Base-by-base conservation (phyloP, 2,797 vertebrate species). In the Danionella dracula region DNA sequence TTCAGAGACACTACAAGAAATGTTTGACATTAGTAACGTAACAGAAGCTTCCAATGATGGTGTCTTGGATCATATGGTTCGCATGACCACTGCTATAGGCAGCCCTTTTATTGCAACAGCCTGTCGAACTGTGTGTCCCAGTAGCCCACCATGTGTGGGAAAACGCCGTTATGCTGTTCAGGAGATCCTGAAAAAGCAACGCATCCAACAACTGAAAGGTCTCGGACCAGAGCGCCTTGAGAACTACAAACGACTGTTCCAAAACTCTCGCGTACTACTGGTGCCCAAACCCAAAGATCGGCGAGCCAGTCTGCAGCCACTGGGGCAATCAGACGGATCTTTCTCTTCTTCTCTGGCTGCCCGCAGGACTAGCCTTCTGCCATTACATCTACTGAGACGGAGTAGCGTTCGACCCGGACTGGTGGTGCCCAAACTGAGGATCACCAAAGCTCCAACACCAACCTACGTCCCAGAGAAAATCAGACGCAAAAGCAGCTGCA, bases 21-120 rank as follows among this genome's bases (percentile, higher is more conserved):
- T 86, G 11, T 79, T 98, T 67, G 80, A 79, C 11, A 86, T 94
- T 5, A 88, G 84, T 1, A 84, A 90, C 0, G 82, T 87, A 72
- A 90, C 76, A 0, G 88, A 93, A 59, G 92, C 90, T 0, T 86
- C 90, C 66, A 93, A 95, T 1, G 89, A 92, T 0, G 95, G 97
- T 0, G 93, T 87, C 2, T 85, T 99, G 1, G 91, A 98, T 80
- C 93, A 96, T 81, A 93, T 98, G 93, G 97, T 99, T 66, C 87
- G 85, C 45, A 81, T 94, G 71, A 99, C 96, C 1, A 96, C 97
- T 0, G 86, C 91, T 17, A 76, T 96, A 63, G 84, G 84, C 74
- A 95, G 94, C 69, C 94, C 94, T 0, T 90, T 93, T 2, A 77
- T 99, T 2, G 90, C 92, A 0, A 68, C 91, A 8, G 84, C 89